Evolutionary conservation across 2,888 invertebrate genomes (phyloP), one percentile per base, ranked within the genome.

Genomic region (Teleogryllus oceanicus): DNA sequence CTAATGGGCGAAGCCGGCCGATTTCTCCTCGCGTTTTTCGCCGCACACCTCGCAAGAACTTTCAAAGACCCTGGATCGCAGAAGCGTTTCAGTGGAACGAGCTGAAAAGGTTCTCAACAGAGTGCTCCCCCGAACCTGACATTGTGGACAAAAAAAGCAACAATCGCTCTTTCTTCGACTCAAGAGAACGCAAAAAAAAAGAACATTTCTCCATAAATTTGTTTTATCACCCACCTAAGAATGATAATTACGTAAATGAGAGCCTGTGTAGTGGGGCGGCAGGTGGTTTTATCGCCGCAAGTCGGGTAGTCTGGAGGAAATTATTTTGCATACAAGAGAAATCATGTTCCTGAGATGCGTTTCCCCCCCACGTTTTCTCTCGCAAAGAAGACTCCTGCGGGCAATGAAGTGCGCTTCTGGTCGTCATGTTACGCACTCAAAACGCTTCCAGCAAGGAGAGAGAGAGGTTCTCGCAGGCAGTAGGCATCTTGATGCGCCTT

Each of bases 21-120:
- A 62, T 62, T 62, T 62, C 62, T 62, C 62, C n/a, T n/a, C n/a
- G n/a, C 16, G 62, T 62, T 62, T 62, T 62, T 62, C 62, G n/a
- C n/a, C 62, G 3, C 16, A 62, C 16, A 62, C 13, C n/a, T 62
- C 62, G 13, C 62, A 62, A n/a, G n/a, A 62, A 62, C 62, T 62
- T 62, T 62, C 62, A n/a, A 62, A 62, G 62, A 8, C 37, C 37
- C 37, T 37, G 37, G 8, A 37, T 37, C 37, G 37, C 62, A 18
- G 62, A 62, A 62, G n/a, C 13, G 62, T 62, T 62, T 62, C 62
- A 62, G 62, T n/a, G 62, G 62, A 62, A 62, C 62, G 62, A 13
- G 62, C 62, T 62, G 13, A 62, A 16, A 11, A 11, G 4, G 2
- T 2, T 18, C 2, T 2, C 5, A 5, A 8, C 62, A 5, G 62